phyloP scores from a whole-genome alignment of 2,888 invertebrate genomes.

The Rhogogaster chlorosoma region DNA sequence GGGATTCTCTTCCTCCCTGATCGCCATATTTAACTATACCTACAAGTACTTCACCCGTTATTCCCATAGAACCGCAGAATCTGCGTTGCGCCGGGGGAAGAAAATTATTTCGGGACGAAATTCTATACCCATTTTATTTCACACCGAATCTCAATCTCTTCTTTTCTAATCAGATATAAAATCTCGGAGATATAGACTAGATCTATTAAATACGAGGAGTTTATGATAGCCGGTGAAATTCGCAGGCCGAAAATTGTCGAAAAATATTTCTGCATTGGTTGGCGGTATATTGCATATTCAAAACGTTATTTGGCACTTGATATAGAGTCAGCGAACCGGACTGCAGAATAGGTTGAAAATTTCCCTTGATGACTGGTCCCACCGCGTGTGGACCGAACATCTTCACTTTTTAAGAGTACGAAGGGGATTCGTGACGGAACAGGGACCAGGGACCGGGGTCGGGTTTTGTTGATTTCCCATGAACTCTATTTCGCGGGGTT shows the following conservation, averaged over 20 bases:
- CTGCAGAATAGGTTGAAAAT: not conserved
- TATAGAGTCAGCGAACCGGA: not conserved
- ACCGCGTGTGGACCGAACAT: slow-evolving; percentile 34
- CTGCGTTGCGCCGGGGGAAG: too few species aligned
- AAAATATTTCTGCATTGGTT: not conserved
- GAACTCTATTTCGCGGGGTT: not conserved
- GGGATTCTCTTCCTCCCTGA: slow-evolving; percentile 63
- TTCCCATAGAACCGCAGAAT: not conserved
- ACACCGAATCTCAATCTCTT: not conserved
- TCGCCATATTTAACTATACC: slow-evolving; percentile 31
- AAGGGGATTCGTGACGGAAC: not conserved
- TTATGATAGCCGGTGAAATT: too few species aligned
- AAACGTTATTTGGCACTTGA: not conserved
- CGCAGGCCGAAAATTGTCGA: not conserved
- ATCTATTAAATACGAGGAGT: too few species aligned
- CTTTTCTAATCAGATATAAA: not conserved
- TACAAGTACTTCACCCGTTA: not conserved
- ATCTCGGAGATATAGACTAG: not conserved
- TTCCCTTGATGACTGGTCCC: not conserved
- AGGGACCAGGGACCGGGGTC: slow-evolving; percentile 11
- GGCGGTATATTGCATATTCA: slow-evolving; percentile 19
- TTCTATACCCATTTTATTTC: too few species aligned
- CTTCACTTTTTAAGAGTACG: slow-evolving; percentile 21
- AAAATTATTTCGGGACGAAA: too few species aligned
- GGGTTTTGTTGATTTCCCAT: slow-evolving; percentile 45